Base-by-base conservation (phyloP, 2,888 invertebrate genomes). In the Lycocerus yunnanus region DNA sequence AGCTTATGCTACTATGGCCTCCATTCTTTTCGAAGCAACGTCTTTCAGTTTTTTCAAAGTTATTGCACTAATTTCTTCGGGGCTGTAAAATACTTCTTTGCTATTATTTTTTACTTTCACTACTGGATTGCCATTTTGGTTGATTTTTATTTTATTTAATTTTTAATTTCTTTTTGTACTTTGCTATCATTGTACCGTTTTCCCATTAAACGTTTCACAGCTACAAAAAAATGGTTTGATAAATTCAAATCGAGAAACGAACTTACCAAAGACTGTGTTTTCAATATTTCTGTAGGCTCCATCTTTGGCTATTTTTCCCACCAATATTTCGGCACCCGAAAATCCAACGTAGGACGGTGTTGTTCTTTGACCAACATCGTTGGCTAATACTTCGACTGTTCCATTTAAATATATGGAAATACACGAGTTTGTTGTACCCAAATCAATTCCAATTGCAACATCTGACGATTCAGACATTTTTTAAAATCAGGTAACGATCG, bases 291-390 rank as follows among this genome's bases (percentile, higher is more conserved):
- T 96, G 66, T 99, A 98, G 84, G 99, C 90, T 89, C 99, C 99
- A 89, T 98, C 98, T 89, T 99, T 99, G 79, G 99, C 99, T 21
- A 98, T 97, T 87, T 99, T 99, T 83, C 99, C 98, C 79, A 99
- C 98, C 67, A 98, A 90, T 86, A 98, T 94, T 87, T 98, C 98
- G 16, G 96, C 97, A 81, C 98, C 98, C 0, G 97, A 98, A 88
- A 98, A 98, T 3, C 98, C 98, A 69, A 98, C 98, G 85, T 98
- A 98, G 0, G 97, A 97, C 11, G 98, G 98, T 4, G 98, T 98
- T 87, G 98, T 98, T 85, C 98, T 94, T 89, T 98, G 98, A 88
- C 98, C 98, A 88, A 98, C 98, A 88, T 98, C 98, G 84, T 98
- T 98, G 81, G 98, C 97, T 82, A 99, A 98, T 83, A 98, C 98